Percentiles rank a stretch among this genome's conserved stretches.
Conservation (phyloP, 2,113 vertebrate species). For the Myrmecobius fasciatus region DNA sequence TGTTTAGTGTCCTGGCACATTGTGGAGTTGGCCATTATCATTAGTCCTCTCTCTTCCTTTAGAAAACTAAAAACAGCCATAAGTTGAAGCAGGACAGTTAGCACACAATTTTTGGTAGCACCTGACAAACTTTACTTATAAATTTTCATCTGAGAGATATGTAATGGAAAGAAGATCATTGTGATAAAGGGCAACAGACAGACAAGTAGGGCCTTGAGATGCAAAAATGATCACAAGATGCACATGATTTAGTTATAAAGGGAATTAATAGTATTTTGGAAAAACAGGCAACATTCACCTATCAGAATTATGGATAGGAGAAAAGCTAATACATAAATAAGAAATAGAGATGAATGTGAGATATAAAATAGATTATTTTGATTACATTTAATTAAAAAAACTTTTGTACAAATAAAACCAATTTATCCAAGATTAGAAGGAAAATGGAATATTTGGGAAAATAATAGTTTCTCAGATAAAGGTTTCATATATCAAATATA, state of each 20-base stretch:
- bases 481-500: too few relatives aligned
- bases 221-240: not conserved
- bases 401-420: not conserved
- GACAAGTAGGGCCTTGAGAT: not conserved
- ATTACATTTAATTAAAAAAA: not conserved
- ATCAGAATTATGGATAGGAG: not conserved
- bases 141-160: not conserved
- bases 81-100: not conserved
- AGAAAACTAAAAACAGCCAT: not conserved
- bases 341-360: not conserved
- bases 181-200: not conserved
- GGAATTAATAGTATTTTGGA: not conserved
- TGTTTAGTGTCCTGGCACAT: not conserved
- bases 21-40: not conserved
- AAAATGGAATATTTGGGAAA: not conserved
- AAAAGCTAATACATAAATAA: not conserved
- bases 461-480: not conserved
- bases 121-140: not conserved
- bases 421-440: not conserved
- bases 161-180: not conserved
- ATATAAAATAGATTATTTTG: not conserved
- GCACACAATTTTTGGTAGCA: not conserved
- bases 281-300: not conserved
- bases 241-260: not conserved
- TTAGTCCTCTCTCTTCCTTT: constrained; percentile 5